Evolutionary conservation across 2,113 vertebrate species (phyloP), one percentile per base, ranked within the genome.

Genomic region (Equus quagga): DNA sequence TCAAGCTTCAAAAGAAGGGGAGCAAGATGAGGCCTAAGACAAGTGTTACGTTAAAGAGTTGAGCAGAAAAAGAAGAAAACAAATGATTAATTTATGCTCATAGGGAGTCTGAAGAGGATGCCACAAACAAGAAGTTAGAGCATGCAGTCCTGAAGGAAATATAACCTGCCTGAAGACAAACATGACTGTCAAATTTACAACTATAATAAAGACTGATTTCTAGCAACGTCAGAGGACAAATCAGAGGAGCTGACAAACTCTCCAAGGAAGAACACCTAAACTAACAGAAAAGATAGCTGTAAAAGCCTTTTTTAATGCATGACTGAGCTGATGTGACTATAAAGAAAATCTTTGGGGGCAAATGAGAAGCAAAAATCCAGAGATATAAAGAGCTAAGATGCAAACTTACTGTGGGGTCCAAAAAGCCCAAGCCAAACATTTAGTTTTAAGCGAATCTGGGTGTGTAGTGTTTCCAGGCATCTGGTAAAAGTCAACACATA

Each of bases 381-480:
- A 76, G 54, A 76, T 88, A 67, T 41, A 89, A 92, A 65, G 76
- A 97, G 41, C 60, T 96, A 93, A 92, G 94, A 93, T 46, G 85
- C 85, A 96, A 67, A 91, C 65, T 92, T 72, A 87, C 33, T 19
- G 73, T 26, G 54, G 81, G 36, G 78, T 78, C 91, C 78, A 79
- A 76, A 91, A 89, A 97, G 70, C 93, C 85, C 91, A 84, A 76
- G 44, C 49, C 44, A 80, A 96, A 65, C 89, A 94, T 94, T 96
- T 92, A 90, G 70, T 85, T 96, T 93, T 73, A 94, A 97, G 91
- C 94, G 91, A 96, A 89, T 91, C 93, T 89, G 81, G 80, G 82
- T 96, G 94, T 94, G 78, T 70, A 91, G 85, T 94, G 24, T 95
- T 95, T 95, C 89, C 89, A 97, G 88, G 88, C 94, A 97, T 95